Evolutionary conservation across 2,797 vertebrate species (phyloP), one percentile per base, ranked within the genome.

Genomic region (Lithobates pipiens): DNA sequence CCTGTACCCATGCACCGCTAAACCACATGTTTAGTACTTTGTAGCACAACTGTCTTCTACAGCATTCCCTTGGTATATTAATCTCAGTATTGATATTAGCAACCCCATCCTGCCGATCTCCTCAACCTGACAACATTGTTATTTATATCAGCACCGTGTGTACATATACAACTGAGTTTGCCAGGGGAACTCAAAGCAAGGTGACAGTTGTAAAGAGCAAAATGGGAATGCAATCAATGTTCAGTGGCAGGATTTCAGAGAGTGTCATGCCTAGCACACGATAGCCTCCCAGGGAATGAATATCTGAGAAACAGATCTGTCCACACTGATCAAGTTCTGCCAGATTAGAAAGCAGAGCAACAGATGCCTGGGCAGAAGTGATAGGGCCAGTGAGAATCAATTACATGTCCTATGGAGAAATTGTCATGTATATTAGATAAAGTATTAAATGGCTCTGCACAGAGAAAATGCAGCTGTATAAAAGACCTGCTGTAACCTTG

Each of bases 341-440:
- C 90, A 84, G 90, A 84, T 89, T 91, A 92, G 90, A 90, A 90
- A 91, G 89, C 87, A 89, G 89, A 91, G 88, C 72, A 89, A 89
- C 94, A 96, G 95, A 95, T 96, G 94, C 90, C 89, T 90, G 90
- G 91, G 88, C 91, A 91, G 92, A 89, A 90, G 88, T 65, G 63
- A 87, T 87, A 80, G 92, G 91, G 91, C 92, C 88, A 81, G 79
- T 83, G 89, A 91, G 93, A 93, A 92, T 93, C 90, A 90, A 88
- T 93, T 91, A 90, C 80, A 71, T 85, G 82, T 92, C 95, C 91
- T 91, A 86, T 88, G 92, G 92, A 93, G 92, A 86, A 90, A 91
- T 82, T 92, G 92, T 93, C 90, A 92, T 95, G 94, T 92, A 92
- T 95, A 93, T 94, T 96, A 93, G 90, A 94, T 93, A 90, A 93